A percentile compares a stretch with the other conserved stretches of the same genome.
phyloP scores from a whole-genome alignment of 2,888 invertebrate species.

The Magallana nippona region DNA sequence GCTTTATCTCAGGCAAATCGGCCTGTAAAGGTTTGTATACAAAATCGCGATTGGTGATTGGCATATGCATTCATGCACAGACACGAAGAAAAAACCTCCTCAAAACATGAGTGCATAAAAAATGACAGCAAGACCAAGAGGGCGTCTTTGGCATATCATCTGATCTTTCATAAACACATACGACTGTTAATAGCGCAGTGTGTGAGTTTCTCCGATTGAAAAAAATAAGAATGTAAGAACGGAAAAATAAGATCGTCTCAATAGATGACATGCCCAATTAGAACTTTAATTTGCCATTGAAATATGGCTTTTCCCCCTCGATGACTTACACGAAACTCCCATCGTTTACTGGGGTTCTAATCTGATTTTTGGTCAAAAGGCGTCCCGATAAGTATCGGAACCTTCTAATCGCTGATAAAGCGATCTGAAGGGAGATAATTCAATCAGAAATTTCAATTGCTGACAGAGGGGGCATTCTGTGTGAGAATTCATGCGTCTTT shows the following conservation, averaged over 20 bases:
- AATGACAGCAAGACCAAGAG: neutral
- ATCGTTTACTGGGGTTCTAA: constrained; percentile 9
- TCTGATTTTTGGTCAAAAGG: constrained; percentile 16
- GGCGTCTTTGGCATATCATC: constrained; percentile 6
- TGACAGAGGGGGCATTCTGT: constrained; percentile 3
- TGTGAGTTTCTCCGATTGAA: neutral
- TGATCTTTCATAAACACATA: constrained; percentile 18
- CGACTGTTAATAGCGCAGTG: neutral
- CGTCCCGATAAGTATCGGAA: constrained; percentile 3
- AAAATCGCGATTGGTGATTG: constrained; percentile 12
- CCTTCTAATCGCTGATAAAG: constrained; percentile 15
- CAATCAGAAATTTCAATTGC: constrained; percentile 27
- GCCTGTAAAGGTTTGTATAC: neutral
- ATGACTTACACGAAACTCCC: constrained; percentile 16
- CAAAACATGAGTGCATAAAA: constrained; percentile 5
- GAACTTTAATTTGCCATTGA: constrained; percentile 23
- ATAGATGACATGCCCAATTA: constrained; percentile 15
- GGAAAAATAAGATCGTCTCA: neutral
- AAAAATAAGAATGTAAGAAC: neutral
- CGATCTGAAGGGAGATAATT: constrained; percentile 29
- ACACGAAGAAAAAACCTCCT: neutral
- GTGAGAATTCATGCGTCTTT: constrained; percentile 8
- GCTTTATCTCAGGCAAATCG: constrained; percentile 1
- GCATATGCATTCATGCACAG: constrained; percentile 21
- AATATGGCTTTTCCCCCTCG: constrained; percentile 13